Percentiles rank a stretch among this genome's conserved stretches.
phyloP scores from a whole-genome alignment of 2,797 vertebrate genomes.

The Percopsis omiscomaycus region DNA sequence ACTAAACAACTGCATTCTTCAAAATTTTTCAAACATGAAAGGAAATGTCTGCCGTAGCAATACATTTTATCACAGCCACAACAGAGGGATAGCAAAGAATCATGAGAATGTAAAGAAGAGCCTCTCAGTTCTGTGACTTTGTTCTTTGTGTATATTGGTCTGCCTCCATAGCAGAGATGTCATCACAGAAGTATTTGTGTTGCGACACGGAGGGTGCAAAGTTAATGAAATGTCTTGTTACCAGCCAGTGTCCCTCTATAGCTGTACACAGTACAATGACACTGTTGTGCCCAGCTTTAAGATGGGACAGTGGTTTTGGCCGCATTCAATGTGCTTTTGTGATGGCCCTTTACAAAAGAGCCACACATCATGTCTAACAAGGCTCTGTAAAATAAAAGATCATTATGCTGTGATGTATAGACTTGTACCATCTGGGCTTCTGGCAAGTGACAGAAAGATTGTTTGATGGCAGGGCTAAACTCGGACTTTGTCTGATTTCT shows the following conservation, averaged over 20 bases:
- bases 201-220: slow-evolving; percentile 53
- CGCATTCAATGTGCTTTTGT: slow-evolving; percentile 75
- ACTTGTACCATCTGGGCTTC: slow-evolving; percentile 67
- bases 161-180: slow-evolving; percentile 38
- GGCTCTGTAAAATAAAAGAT: slow-evolving; percentile 62
- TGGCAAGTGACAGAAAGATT: slow-evolving; percentile 57
- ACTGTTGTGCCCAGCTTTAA: slow-evolving; percentile 59
- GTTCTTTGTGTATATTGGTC: slow-evolving; percentile 45
- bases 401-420: slow-evolving; percentile 69
- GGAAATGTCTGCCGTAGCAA: slow-evolving; percentile 51
- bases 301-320: slow-evolving; percentile 54
- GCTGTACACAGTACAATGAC: slow-evolving; percentile 55
- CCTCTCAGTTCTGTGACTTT: slow-evolving; percentile 43
- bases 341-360: slow-evolving; percentile 64
- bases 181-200: slow-evolving; percentile 56
- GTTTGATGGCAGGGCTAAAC: slow-evolving; percentile 48
- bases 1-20: slow-evolving; percentile 63
- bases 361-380: slow-evolving; percentile 67
- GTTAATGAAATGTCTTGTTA: slow-evolving; percentile 65
- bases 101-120: slow-evolving; percentile 42
- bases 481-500: slow-evolving; percentile 53
- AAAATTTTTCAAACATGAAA: slow-evolving; percentile 44
- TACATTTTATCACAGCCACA: slow-evolving; percentile 40
- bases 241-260: slow-evolving; percentile 44
- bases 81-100: slow-evolving; percentile 10